Conservation (phyloP, 2,113 vertebrate species). For the Ptyas mucosa region DNA sequence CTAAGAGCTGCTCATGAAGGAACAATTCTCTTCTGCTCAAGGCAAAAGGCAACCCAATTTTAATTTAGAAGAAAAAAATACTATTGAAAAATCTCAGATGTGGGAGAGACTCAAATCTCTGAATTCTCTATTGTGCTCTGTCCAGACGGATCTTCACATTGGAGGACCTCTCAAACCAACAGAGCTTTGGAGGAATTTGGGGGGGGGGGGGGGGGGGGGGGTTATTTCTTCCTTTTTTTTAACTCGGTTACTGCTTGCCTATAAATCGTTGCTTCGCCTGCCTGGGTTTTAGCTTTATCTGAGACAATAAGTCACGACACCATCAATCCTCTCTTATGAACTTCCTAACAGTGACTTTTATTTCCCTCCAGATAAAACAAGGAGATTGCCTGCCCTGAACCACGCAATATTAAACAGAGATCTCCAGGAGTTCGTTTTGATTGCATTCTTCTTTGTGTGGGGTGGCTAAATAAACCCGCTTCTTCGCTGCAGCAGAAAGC, state of each 20-base stretch:
- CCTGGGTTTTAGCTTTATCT: background rate
- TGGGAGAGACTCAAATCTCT: background rate
- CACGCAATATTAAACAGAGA: conserved; percentile 14
- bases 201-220: fast-evolving
- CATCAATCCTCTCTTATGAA: conserved; percentile 25
- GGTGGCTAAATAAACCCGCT: conserved; percentile 1
- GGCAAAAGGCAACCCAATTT: background rate
- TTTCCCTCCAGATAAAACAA: conserved; percentile 30
- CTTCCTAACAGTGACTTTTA: conserved; percentile 9
- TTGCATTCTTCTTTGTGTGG: background rate
- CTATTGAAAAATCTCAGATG: background rate
- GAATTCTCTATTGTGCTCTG: background rate
- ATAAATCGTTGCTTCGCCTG: background rate
- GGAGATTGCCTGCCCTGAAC: conserved; percentile 11
- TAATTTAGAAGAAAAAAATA: background rate
- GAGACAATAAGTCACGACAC: conserved; percentile 1
- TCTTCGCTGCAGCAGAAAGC: background rate
- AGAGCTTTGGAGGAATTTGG: background rate
- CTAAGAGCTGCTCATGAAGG: background rate
- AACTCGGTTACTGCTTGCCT: background rate
- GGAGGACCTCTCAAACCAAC: background rate
- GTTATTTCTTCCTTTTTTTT: background rate
- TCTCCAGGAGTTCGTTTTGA: conserved; percentile 19
- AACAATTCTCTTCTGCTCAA: background rate
- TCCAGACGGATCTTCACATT: background rate